Evolutionary conservation across 2,797 vertebrate species (phyloP).

Genomic region (Neopelma chrysocephalum): DNA sequence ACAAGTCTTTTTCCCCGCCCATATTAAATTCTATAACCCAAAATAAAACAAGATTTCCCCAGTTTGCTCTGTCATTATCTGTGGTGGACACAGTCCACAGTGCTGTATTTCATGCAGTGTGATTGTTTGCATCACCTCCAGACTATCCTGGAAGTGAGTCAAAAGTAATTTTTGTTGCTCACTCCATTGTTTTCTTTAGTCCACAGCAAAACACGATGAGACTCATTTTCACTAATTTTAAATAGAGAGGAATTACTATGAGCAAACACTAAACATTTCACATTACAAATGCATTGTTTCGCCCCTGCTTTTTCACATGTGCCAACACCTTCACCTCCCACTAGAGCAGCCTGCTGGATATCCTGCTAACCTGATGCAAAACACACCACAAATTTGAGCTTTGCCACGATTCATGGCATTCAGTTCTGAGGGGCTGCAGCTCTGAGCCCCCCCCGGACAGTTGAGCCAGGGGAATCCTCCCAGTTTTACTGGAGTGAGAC

Average conservation of each 20-base stretch:
- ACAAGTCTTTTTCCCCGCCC: accelerated
- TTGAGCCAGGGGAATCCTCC: not conserved
- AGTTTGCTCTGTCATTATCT: not conserved
- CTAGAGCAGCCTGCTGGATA: not conserved
- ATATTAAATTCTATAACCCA: not conserved
- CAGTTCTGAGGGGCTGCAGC: not conserved
- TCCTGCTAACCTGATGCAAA: not conserved
- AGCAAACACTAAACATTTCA: not conserved
- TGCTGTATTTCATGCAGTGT: not conserved
- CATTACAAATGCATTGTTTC: not conserved
- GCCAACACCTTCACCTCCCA: not conserved
- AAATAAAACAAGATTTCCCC: not conserved
- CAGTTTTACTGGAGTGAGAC: not conserved
- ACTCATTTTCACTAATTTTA: not conserved
- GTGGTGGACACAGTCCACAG: not conserved
- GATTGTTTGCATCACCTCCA: not conserved
- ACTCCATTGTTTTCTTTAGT: not conserved
- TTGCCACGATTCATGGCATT: not conserved
- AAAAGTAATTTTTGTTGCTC: not conserved
- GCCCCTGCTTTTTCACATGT: not conserved
- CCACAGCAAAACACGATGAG: not conserved
- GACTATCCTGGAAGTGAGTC: not conserved
- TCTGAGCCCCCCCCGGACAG: not conserved
- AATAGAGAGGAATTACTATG: not conserved
- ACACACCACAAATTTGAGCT: not conserved